Conservation (phyloP, 1,140 invertebrate genomes). For the Sminthurides bifidus region DNA sequence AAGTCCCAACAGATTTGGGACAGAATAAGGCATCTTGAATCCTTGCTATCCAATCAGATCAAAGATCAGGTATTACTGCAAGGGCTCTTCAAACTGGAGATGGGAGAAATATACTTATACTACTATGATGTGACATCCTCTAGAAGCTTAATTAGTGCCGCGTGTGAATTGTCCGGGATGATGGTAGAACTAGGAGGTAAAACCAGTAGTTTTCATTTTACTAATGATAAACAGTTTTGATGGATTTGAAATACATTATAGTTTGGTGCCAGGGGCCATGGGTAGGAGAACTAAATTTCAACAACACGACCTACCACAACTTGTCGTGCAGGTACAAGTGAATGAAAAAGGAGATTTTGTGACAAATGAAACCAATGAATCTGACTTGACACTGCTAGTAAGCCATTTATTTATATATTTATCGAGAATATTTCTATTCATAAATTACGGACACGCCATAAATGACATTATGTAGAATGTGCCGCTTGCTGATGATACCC, state of each 20-base stretch:
- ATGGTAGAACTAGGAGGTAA: conserved; percentile 42
- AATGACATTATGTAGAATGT: conserved; percentile 41
- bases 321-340: conserved; percentile 51
- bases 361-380: not conserved
- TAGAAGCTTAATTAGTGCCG: conserved; percentile 51
- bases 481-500: conserved; percentile 67
- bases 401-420: not conserved
- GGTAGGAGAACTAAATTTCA: conserved; percentile 86
- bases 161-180: conserved; percentile 42
- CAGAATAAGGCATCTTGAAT: conserved; percentile 9
- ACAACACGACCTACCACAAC: conserved; percentile 61
- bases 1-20: conserved; percentile 4
- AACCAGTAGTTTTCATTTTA: conserved; percentile 9
- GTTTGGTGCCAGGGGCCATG: conserved; percentile 48
- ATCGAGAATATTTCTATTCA: not conserved
- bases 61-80: not conserved
- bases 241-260: conserved; percentile 30
- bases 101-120: conserved; percentile 56
- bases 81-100: conserved; percentile 48
- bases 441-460: not conserved
- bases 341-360: conserved; percentile 2
- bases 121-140: conserved; percentile 59
- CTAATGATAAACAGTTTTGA: conserved; percentile 10
- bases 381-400: not conserved
- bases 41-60: not conserved